phyloP scores from a whole-genome alignment of 2,888 invertebrate species.

The Polia nebulosa region DNA sequence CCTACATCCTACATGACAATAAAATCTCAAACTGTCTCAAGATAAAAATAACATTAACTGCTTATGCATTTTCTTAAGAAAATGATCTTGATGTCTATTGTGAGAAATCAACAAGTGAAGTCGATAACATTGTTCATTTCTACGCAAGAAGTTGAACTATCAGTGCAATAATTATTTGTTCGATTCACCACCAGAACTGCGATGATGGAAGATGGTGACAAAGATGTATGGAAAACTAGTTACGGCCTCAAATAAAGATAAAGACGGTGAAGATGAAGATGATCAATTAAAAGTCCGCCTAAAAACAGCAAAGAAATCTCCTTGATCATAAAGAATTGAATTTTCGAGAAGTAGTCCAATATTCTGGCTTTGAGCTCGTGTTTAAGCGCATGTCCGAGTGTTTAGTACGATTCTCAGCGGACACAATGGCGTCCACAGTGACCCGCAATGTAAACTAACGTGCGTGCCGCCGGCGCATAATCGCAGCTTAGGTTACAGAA shows the following conservation, averaged over 20 bases:
- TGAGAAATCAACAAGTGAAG: conserved; percentile 1
- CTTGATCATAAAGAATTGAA: not conserved
- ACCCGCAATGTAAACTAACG: conserved; percentile 76
- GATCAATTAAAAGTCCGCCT: too few species aligned
- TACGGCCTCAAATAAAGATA: not conserved
- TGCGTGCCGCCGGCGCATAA: conserved; percentile 75
- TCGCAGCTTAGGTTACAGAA: conserved; percentile 79
- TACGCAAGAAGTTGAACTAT: not conserved
- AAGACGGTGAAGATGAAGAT: not conserved
- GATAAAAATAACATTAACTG: not conserved
- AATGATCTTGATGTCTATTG: not conserved
- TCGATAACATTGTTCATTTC: not conserved
- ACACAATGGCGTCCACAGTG: conserved; percentile 65
- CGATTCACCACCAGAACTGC: not conserved
- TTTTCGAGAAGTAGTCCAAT: conserved; percentile 18
- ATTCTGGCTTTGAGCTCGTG: conserved; percentile 26
- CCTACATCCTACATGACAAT: not conserved
- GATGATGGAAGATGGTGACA: not conserved
- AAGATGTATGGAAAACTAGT: not conserved
- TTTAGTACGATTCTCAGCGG: conserved; percentile 53
- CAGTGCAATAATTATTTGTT: not conserved
- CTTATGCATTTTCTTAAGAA: conserved; percentile 5
- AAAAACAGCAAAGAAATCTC: not conserved
- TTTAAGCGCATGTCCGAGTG: conserved; percentile 47
- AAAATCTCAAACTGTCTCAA: not conserved